These are phyloP conservation scores for Tenualosa thibaudeaui DNA, from an alignment of 2,797 vertebrate species.

Conservation along the genomic window DNA sequence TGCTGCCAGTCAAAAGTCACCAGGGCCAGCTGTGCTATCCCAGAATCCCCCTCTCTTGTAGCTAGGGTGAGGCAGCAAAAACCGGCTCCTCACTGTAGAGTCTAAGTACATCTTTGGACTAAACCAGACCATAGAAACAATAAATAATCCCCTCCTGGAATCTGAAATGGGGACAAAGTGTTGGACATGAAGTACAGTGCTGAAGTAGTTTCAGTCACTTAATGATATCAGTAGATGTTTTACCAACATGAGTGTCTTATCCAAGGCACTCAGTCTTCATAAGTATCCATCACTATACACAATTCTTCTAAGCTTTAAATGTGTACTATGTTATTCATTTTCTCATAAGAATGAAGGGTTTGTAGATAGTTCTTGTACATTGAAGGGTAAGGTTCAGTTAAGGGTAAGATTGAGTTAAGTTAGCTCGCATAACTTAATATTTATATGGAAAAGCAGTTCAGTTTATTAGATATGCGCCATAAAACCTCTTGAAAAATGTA, in stretches of 20 bases:
- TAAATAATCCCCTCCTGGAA: background rate
- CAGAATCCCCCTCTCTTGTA: conserved; percentile 3
- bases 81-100: background rate
- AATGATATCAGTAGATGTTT: background rate
- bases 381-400: background rate
- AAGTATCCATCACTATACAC: background rate
- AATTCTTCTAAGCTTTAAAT: background rate
- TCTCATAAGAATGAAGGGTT: background rate
- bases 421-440: background rate
- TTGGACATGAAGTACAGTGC: background rate
- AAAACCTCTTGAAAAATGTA: background rate
- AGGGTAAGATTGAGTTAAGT: background rate
- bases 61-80: conserved; percentile 3
- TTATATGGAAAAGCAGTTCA: background rate
- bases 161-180: background rate
- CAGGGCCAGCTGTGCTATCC: conserved; percentile 9
- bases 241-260: background rate
- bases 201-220: background rate
- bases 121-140: background rate
- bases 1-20: conserved; percentile 43
- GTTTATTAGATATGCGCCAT: background rate
- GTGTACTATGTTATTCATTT: background rate
- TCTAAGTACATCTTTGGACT: no score
- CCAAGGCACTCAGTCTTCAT: background rate
- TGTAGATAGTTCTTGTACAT: background rate